Percentiles rank a stretch among this genome's conserved stretches.
Conservation (phyloP, 2,888 invertebrate species). For the Calameuta filiformis region DNA sequence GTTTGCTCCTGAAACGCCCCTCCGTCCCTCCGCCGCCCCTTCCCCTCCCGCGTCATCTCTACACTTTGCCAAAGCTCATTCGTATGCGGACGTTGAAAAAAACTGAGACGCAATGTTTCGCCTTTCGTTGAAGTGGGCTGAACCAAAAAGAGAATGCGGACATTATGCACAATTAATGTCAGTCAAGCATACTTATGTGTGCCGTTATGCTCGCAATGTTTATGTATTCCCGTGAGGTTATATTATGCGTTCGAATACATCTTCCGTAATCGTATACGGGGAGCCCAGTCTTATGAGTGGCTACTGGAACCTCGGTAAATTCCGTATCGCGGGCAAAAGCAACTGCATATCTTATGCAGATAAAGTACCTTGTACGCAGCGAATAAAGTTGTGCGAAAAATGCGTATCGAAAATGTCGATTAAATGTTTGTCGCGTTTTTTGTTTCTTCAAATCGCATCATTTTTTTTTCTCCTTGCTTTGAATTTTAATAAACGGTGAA, state of each 20-base stretch:
- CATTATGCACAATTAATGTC: conserved; percentile 64
- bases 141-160: conserved; percentile 15
- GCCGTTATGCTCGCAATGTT: conserved; percentile 45
- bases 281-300: conserved; percentile 16
- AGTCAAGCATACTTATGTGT: conserved; percentile 57
- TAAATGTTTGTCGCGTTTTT: neutral
- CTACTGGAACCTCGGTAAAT: neutral
- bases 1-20: neutral
- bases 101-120: conserved; percentile 42
- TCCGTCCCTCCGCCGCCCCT: too few relatives aligned
- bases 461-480: neutral
- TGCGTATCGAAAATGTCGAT: neutral
- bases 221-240: conserved; percentile 36
- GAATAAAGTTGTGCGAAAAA: neutral
- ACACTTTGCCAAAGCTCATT: conserved; percentile 29
- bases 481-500: neutral
- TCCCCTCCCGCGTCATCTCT: neutral
- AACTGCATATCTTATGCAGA: neutral
- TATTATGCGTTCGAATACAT: conserved; percentile 5
- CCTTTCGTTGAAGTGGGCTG: conserved; percentile 41
- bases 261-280: conserved; percentile 34
- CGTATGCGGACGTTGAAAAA: conserved; percentile 40
- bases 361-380: neutral
- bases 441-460: too few relatives aligned
- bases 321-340: neutral